These are phyloP conservation scores for Corythornis vintsioides DNA, from an alignment of 2,113 vertebrate genomes.

Conservation along the genomic window DNA sequence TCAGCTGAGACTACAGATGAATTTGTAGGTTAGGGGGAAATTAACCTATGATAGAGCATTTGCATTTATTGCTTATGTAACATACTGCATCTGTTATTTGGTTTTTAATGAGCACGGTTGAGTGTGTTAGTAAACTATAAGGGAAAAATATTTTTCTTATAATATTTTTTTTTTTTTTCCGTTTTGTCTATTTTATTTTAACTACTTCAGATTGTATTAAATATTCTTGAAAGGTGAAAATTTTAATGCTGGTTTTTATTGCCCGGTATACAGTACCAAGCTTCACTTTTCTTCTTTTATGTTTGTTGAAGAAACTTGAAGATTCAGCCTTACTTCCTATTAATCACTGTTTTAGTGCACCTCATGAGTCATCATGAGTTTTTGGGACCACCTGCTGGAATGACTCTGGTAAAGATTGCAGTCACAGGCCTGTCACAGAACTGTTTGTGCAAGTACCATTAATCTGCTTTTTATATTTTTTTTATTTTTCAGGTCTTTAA, in stretches of 20 bases:
- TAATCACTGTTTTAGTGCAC: constrained; percentile 24
- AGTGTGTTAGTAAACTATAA: neutral
- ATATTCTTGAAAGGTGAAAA: neutral
- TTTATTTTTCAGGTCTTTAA: constrained; percentile 89
- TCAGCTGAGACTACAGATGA: constrained; percentile 58
- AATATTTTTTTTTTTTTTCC: neutral
- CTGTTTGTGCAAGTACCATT: constrained; percentile 38
- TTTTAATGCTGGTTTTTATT: neutral
- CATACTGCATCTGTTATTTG: neutral
- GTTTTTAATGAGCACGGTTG: neutral
- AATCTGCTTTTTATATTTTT: constrained; percentile 60
- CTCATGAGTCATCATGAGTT: neutral
- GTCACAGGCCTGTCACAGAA: constrained; percentile 3
- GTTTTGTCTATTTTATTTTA: neutral
- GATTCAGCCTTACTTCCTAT: neutral
- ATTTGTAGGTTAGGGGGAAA: constrained; percentile 70
- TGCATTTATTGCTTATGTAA: constrained; percentile 28
- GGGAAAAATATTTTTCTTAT: neutral
- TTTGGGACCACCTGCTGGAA: constrained; percentile 32
- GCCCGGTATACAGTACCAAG: neutral
- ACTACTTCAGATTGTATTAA: neutral
- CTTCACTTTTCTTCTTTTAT: neutral
- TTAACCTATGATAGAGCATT: constrained; percentile 51
- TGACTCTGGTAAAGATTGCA: constrained; percentile 38
- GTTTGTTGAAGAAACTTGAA: constrained; percentile 14